A percentile compares a stretch with the other conserved stretches of the same genome.
phyloP scores from a whole-genome alignment of 2,797 vertebrate genomes.

The Sus cebifrons region DNA sequence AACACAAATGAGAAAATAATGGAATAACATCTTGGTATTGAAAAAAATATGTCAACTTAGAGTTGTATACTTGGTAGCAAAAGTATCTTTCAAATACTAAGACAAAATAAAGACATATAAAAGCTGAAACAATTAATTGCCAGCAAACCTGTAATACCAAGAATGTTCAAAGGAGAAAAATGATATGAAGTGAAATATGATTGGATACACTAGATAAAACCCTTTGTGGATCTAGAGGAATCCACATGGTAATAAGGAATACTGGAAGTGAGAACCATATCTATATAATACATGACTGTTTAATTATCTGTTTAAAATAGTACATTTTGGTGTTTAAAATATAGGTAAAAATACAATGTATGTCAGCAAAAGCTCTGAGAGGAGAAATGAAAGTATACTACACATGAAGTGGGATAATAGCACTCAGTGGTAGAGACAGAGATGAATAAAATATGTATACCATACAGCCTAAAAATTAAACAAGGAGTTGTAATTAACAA shows the following conservation, averaged over 20 bases:
- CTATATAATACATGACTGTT: not conserved
- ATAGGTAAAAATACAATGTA: not conserved
- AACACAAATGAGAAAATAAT: not conserved
- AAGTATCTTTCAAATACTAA: conserved; percentile 18
- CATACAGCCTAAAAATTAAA: not conserved
- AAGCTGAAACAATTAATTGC: not conserved
- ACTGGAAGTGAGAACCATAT: not conserved
- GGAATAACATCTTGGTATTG: not conserved
- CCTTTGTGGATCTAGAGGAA: not conserved
- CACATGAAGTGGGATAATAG: not conserved
- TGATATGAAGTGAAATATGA: not conserved
- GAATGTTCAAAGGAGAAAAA: conserved; percentile 17
- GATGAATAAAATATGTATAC: not conserved
- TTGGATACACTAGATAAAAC: not conserved
- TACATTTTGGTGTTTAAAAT: not conserved
- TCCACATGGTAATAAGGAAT: not conserved
- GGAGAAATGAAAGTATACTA: not conserved
- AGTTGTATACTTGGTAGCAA: not conserved
- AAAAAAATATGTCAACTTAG: not conserved
- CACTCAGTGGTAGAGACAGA: not conserved
- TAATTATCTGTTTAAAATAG: not conserved
- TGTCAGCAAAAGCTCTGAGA: not conserved
- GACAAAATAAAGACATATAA: not conserved
- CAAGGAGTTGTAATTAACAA: not conserved
- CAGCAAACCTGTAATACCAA: not conserved